Evolutionary conservation across 2,797 vertebrate species (phyloP), one percentile per base, ranked within the genome.

Genomic region (Orestias chungarensis): DNA sequence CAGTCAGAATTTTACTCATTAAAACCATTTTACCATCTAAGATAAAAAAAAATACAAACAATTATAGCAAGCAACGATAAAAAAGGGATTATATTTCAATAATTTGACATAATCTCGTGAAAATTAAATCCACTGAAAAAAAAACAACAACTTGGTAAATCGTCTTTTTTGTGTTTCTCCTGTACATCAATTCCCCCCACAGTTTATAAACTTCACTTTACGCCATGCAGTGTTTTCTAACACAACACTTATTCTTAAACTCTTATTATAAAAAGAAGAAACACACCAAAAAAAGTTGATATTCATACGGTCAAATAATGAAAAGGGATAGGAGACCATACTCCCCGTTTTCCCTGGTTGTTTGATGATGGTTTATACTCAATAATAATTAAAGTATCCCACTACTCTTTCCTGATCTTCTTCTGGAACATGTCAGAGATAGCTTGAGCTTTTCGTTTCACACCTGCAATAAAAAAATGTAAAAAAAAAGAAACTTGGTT

Each of bases 341-440:
- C n/a, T n/a, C n/a, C n/a, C n/a, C n/a, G n/a, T n/a, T 38, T 38
- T 4, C 38, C 38, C 38, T 4, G 38, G 4, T 9, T 9, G 4
- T 4, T 38, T 38, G 38, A 38, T 38, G 40, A 68, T 40, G 31
- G 14, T 6, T 46, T n/a, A n/a, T n/a, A n/a, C n/a, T n/a, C n/a
- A n/a, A n/a, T n/a, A n/a, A n/a, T n/a, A n/a, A n/a, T n/a, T n/a
- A n/a, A n/a, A n/a, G 44, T 33, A 18, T 0, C 25, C 25, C 3
- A 31, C 73, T 44, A 81, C 9, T 47, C 54, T 38, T 1, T 80
- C 59, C 4, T 90, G 4, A 20, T 31, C 75, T 92, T 93, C 68
- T 93, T 94, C 52, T 62, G 80, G 43, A 91, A 38, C 88, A 88
- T 76, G 27, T 94, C 90, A 2, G 66, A 2, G 4, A 91, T 78